Evolutionary conservation across 2,113 vertebrate genomes (phyloP).

Genomic region (Tetrao urogallus): DNA sequence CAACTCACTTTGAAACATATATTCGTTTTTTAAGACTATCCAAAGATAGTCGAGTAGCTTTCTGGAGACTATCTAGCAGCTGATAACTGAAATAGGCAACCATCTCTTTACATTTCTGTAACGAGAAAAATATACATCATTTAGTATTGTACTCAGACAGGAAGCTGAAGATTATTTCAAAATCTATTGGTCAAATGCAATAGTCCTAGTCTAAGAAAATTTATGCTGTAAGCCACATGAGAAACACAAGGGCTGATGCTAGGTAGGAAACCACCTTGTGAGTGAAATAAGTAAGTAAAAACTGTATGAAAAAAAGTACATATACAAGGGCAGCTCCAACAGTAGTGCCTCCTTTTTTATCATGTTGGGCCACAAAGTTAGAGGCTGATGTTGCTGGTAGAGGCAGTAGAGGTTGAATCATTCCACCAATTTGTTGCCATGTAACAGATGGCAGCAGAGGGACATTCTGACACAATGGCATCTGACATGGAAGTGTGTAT

Average conservation of each 20-base stretch:
- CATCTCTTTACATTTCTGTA: slow-evolving; percentile 83
- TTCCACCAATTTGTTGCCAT: too few species aligned
- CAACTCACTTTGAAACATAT: slow-evolving; percentile 76
- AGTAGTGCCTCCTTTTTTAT: not conserved
- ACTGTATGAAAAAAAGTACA: not conserved
- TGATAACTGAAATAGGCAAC: slow-evolving; percentile 80
- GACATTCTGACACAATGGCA: too few species aligned
- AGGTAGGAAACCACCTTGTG: not conserved
- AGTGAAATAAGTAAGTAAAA: not conserved
- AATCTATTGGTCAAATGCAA: not conserved
- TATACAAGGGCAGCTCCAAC: not conserved
- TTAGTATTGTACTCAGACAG: not conserved
- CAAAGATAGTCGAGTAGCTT: slow-evolving; percentile 81
- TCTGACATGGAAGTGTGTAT: too few species aligned
- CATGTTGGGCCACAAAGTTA: too few species aligned
- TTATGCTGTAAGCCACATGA: not conserved
- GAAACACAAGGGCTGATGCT: not conserved
- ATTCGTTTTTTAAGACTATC: slow-evolving; percentile 83
- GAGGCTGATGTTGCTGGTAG: too few species aligned
- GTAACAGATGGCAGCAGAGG: too few species aligned
- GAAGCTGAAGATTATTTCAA: not conserved
- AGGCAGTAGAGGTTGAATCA: too few species aligned
- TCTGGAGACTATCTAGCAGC: slow-evolving; percentile 82
- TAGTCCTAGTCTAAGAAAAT: not conserved
- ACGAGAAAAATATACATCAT: not conserved